Evolutionary conservation across 1,140 invertebrate species (phyloP), one percentile per base, ranked within the genome.

Genomic region (Drosophila truncata): DNA sequence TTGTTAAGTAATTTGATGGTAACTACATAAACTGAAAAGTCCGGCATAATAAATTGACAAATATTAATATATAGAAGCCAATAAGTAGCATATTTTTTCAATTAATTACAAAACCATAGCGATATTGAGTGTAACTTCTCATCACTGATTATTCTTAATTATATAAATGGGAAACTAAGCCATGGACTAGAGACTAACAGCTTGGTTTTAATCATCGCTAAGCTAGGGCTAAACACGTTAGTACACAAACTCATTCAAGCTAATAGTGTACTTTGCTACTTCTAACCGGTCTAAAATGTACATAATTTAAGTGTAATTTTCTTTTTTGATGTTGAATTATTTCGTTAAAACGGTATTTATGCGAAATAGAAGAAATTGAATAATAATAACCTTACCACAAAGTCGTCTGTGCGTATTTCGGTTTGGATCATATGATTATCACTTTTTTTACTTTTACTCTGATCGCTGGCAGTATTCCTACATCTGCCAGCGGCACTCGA

Each of bases 311-410:
- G 39, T 71, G 44, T 63, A 63, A 49, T 66, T 37, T 54, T 70
- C 61, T 59, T 88, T 70, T 88, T 72, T 77, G 52, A 54, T 75
- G 77, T 82, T 64, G 63, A 69, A 82, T 37, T 55, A 78, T 67
- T 65, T 81, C 70, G 78, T 67, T 67, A 73, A 55, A 73, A 64
- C 65, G 59, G 67, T 63, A 37, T 37, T 75, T 52, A 60, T 80
- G 74, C 52, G 33, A 37, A 55, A 78, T 85, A 66, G 77, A 78
- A 74, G 65, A 80, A 92, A 91, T 92, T 92, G 91, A 90, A 92
- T 92, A 92, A 92, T 93, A 92, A 91, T 92, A 92, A 92, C 84
- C 92, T 91, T 93, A 93, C 92, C 92, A 93, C 92, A 93, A 93
- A 93, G 92, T 93, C 92, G 91, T 93, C 92, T 93, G 92, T 93